Conservation (phyloP, 2,888 invertebrate species). For the Melitaea athalia region DNA sequence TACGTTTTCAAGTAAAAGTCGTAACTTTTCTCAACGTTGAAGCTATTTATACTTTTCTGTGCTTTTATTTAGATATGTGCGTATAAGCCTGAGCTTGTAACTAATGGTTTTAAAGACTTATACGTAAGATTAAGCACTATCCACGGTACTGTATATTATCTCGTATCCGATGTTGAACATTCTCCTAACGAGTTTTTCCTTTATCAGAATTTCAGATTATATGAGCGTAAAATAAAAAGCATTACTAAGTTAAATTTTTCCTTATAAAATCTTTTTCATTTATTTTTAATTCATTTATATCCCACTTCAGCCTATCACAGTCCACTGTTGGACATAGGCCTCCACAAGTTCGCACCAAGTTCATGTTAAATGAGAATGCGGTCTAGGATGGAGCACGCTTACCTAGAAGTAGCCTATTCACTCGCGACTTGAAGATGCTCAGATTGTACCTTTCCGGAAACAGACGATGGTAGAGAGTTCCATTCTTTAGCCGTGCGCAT, state of each 20-base stretch:
- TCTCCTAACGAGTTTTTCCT: slow-evolving; percentile 7
- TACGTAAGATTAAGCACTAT: slow-evolving; percentile 31
- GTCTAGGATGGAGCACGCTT: too few species aligned
- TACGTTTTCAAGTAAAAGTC: neutral
- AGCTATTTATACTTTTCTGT: slow-evolving; percentile 23
- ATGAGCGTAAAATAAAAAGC: slow-evolving; percentile 10
- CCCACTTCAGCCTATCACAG: too few species aligned
- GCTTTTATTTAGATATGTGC: neutral
- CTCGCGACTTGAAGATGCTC: too few species aligned
- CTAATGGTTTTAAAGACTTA: slow-evolving; percentile 30
- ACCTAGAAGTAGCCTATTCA: too few species aligned
- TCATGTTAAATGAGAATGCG: too few species aligned
- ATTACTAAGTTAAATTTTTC: neutral
- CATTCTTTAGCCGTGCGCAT: too few species aligned
- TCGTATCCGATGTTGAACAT: slow-evolving; percentile 18
- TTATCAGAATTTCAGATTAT: slow-evolving; percentile 17
- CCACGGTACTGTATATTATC: slow-evolving; percentile 16
- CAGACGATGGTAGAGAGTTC: too few species aligned
- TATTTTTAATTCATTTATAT: too few species aligned
- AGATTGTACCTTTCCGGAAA: too few species aligned
- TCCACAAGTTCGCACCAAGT: too few species aligned
- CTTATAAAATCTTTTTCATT: too few species aligned
- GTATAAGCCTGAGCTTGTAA: neutral
- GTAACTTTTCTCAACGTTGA: slow-evolving; percentile 11
- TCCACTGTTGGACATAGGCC: too few species aligned